These are phyloP conservation scores for Caenorhabditis uteleia DNA, from an alignment of 2,888 invertebrate genomes.

Conservation along the genomic window DNA sequence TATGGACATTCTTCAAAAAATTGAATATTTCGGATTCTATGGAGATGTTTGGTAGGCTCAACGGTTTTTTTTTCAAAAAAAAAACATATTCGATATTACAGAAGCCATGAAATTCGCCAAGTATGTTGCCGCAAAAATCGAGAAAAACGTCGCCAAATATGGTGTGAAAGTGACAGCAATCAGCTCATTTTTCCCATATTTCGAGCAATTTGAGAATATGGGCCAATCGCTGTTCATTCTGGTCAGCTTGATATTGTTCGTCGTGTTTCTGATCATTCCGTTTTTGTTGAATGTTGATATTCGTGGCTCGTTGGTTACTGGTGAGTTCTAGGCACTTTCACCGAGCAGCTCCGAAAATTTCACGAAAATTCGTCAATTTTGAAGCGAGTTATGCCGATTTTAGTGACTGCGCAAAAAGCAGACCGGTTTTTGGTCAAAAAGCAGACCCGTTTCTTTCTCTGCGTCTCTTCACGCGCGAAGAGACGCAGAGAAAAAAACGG, in stretches of 20 bases:
- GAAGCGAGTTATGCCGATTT: no score
- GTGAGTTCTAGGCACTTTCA: no score
- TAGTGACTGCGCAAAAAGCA: no score
- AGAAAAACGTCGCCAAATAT: not conserved
- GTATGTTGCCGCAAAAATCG: not conserved
- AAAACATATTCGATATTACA: not conserved
- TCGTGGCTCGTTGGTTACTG: conserved; percentile 20
- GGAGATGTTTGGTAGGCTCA: conserved; percentile 15
- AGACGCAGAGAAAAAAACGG: no score
- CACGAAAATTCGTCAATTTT: not conserved
- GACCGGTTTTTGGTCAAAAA: no score
- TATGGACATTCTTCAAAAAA: conserved; percentile 27
- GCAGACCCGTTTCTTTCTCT: no score
- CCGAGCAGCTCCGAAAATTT: no score
- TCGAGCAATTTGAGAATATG: conserved; percentile 20
- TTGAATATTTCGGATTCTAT: conserved; percentile 18
- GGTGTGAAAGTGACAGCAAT: not conserved
- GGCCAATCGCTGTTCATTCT: conserved; percentile 13
- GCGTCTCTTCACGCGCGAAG: no score
- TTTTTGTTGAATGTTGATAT: conserved; percentile 17
- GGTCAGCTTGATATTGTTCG: conserved; percentile 16
- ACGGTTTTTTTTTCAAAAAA: not conserved
- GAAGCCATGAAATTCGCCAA: conserved; percentile 1
- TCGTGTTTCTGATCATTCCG: conserved; percentile 15
- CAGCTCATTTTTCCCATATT: conserved; percentile 30